Evolutionary conservation across 2,888 invertebrate genomes (phyloP), one percentile per base, ranked within the genome.

Genomic region (Sympetrum striolatum): DNA sequence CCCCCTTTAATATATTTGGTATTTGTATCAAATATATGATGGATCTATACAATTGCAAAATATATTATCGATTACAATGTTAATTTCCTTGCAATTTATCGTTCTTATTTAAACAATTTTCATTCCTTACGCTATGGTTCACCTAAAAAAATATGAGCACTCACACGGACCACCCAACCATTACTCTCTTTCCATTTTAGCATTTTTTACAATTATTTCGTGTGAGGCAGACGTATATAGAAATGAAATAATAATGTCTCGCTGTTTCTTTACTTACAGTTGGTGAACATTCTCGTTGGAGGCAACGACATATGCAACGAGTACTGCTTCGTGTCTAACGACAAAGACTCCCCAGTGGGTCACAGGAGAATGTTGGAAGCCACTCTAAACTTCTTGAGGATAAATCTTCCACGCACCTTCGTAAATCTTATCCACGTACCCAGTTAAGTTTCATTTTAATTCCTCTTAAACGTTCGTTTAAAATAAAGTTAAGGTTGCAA

Each of bases 251-350:
- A 14, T 18, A 3, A 14, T 25, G 31, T 6, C 0, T 73, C 73
- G 5, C 5, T 31, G 22, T 31, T 22, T 73, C 73, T 73, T 0
- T 25, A 25, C 31, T n/a, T 90, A 0, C 79, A 92, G 92, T 35
- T 92, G 81, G 91, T 92, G 60, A 91, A 90, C 86, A 73, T 92
- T 18, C 80, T 92, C 22, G 90, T 91, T 5, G 92, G 92, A 10
- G 91, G 91, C 79, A 92, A 91, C 81, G 92, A 92, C 90, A 91
- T 92, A 35, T 92, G 92, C 90, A 91, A 91, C 82, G 92, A 92
- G 90, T 91, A 91, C 81, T 92, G 92, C 73, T 92, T 81, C 81
- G 91, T 91, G 25, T 86, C 91, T 15, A 81, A 90, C 58, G 82
- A 90, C 35, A 91, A 91, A 60, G 91, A 91, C 79, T 90, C 91